Conservation (phyloP, 2,797 vertebrate genomes). For the Gymnoscopelus braueri region DNA sequence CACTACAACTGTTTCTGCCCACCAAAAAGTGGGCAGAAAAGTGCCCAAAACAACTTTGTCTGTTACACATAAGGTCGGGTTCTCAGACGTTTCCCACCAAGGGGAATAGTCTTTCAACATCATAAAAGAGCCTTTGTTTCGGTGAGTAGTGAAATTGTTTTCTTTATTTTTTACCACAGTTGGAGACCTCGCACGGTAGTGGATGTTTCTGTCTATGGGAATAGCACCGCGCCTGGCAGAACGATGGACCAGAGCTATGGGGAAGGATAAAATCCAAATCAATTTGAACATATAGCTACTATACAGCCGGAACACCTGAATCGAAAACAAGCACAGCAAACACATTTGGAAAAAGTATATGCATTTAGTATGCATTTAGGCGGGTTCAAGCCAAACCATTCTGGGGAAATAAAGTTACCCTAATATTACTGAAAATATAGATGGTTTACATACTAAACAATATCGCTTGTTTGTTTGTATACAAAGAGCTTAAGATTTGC, state of each 20-base stretch:
- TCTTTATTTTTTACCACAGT: too few relatives aligned
- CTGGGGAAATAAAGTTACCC: neutral
- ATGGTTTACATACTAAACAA: constrained; percentile 16
- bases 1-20: too few relatives aligned
- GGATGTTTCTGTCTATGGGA: too few relatives aligned
- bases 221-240: too few relatives aligned
- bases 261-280: constrained; percentile 29
- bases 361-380: constrained; percentile 8
- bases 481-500: neutral
- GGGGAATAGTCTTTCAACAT: constrained; percentile 15
- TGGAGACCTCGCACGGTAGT: too few relatives aligned
- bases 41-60: too few relatives aligned
- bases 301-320: constrained; percentile 22
- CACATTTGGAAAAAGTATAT: constrained; percentile 34
- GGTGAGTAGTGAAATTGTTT: too few relatives aligned
- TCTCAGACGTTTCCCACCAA: constrained; percentile 16
- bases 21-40: too few relatives aligned
- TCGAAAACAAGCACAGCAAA: constrained; percentile 65
- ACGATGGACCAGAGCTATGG: neutral
- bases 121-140: too few relatives aligned
- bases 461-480: neutral
- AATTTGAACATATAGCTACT: constrained; percentile 36
- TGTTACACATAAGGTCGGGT: too few relatives aligned
- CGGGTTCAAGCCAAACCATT: constrained; percentile 21
- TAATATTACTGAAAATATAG: constrained; percentile 36